Conservation (phyloP, 2,888 invertebrate genomes). For the Schizaphis graminum region DNA sequence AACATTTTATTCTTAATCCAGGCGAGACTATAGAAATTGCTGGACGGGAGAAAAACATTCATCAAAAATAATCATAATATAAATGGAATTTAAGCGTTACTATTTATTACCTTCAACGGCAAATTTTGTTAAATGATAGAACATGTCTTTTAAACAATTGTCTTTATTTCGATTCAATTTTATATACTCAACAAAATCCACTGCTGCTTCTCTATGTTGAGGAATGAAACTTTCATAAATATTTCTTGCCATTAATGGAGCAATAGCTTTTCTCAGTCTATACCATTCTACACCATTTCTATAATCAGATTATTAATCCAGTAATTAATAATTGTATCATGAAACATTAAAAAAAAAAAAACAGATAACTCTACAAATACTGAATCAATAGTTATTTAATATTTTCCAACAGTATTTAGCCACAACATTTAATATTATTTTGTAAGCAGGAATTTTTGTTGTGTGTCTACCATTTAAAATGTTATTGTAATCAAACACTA, state of each 20-base stretch:
- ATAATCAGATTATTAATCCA: constrained; percentile 52
- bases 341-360: neutral
- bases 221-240: constrained; percentile 72
- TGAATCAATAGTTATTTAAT: neutral
- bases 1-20: constrained; percentile 72
- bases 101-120: constrained; percentile 71
- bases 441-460: neutral
- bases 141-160: constrained; percentile 71
- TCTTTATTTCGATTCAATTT: constrained; percentile 69
- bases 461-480: neutral
- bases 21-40: constrained; percentile 75
- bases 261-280: constrained; percentile 73
- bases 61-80: neutral
- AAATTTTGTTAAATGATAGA: constrained; percentile 71
- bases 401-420: neutral
- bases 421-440: constrained; percentile 20
- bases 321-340: neutral
- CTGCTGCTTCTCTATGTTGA: constrained; percentile 71
- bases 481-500: neutral
- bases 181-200: constrained; percentile 72
- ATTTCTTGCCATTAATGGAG: constrained; percentile 73
- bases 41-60: constrained; percentile 68
- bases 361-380: neutral
- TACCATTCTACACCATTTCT: constrained; percentile 77
- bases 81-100: neutral